Conservation (phyloP, 2,888 invertebrate species). For the Criorhina ranunculi region DNA sequence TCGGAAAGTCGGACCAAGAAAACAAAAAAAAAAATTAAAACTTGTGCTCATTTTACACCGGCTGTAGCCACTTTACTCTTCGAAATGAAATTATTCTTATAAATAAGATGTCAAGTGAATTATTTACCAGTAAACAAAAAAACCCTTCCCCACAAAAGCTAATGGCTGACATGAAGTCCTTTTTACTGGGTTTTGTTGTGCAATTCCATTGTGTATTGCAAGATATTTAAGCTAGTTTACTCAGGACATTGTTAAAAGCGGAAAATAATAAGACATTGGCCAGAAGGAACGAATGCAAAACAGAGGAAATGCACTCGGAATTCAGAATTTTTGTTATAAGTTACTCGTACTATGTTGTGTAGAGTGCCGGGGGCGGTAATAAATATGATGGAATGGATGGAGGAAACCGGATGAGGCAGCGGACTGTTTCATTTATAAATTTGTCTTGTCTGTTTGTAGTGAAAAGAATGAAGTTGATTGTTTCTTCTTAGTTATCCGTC, state of each 20-base stretch:
- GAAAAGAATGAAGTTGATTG: conserved; percentile 45
- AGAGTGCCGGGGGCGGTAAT: conserved; percentile 9
- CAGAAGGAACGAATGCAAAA: conserved; percentile 42
- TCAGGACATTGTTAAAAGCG: background rate
- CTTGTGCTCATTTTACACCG: conserved; percentile 22
- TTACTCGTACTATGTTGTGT: conserved; percentile 10
- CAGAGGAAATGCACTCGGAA: conserved; percentile 35
- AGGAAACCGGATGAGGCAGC: conserved; percentile 31
- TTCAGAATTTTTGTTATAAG: conserved; percentile 35
- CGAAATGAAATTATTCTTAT: conserved; percentile 40
- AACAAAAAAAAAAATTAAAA: conserved; percentile 23
- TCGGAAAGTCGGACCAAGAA: conserved; percentile 1
- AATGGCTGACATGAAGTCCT: conserved; percentile 39
- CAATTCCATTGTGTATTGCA: conserved; percentile 13
- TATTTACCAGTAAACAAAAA: conserved; percentile 39
- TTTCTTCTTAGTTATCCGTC: conserved; percentile 19
- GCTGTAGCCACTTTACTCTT: conserved; percentile 37
- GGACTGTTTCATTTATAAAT: conserved; percentile 53
- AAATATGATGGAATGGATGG: conserved; percentile 28
- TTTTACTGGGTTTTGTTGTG: conserved; percentile 24
- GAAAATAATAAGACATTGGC: conserved; percentile 26
- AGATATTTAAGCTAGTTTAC: conserved; percentile 2
- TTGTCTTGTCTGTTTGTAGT: conserved; percentile 15
- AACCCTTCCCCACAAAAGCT: conserved; percentile 24
- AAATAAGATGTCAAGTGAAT: conserved; percentile 60